Conservation (phyloP, 2,113 vertebrate species). For the Arvicanthis niloticus region DNA sequence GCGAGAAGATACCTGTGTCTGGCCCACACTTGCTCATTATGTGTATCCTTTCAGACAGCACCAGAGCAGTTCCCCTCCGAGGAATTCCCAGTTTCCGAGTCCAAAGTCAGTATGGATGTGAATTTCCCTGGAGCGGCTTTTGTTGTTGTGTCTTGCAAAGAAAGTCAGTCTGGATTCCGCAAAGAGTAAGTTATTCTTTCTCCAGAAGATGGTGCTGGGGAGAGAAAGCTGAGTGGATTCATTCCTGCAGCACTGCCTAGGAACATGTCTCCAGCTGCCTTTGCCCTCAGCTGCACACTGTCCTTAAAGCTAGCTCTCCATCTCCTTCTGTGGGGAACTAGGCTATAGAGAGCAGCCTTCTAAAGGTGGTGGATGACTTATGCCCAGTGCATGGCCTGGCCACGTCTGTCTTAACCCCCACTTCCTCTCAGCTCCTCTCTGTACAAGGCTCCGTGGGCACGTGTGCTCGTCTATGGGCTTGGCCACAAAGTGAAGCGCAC, state of each 20-base stretch:
- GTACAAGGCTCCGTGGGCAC: conserved; percentile 98
- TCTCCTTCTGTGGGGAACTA: background rate
- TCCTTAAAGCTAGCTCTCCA: background rate
- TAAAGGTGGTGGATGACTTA: background rate
- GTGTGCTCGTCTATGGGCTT: conserved; percentile 95
- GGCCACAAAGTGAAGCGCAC: conserved; percentile 97
- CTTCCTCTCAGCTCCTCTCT: conserved; percentile 92
- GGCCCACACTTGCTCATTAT: conserved; percentile 6
- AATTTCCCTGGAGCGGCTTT: conserved; percentile 98
- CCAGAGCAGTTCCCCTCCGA: conserved; percentile 97
- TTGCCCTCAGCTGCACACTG: background rate
- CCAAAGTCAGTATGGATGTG: conserved; percentile 98
- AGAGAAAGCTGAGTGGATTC: background rate
- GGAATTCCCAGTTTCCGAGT: conserved; percentile 96
- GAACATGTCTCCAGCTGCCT: background rate
- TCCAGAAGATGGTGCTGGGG: background rate
- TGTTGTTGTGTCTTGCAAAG: conserved; percentile 97
- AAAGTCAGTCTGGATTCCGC: conserved; percentile 96
- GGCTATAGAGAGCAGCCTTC: background rate
- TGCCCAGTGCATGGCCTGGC: background rate
- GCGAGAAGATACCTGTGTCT: background rate
- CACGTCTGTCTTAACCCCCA: background rate
- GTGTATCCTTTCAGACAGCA: conserved; percentile 89
- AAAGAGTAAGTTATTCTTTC: conserved; percentile 93
- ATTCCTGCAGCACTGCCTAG: background rate